A percentile compares a stretch with the other conserved stretches of the same genome.
Conservation (phyloP, 2,113 vertebrate genomes). For the Vulpes vulpes region DNA sequence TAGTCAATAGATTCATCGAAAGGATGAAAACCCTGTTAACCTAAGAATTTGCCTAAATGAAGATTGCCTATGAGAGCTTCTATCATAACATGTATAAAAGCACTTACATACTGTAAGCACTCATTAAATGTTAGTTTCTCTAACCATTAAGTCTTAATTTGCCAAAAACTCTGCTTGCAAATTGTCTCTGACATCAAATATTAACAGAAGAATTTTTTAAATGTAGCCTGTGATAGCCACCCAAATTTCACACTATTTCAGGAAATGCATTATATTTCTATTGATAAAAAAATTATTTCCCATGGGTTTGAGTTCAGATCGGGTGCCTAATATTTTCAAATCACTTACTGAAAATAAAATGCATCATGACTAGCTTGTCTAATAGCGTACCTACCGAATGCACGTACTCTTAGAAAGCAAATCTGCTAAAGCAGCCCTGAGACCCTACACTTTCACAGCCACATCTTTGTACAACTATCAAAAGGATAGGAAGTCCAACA, state of each 20-base stretch:
- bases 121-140: conserved; percentile 43
- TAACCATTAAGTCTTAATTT: conserved; percentile 56
- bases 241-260: conserved; percentile 55
- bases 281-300: conserved; percentile 74
- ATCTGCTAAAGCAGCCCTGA: background rate
- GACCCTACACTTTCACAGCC: background rate
- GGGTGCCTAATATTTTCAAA: conserved; percentile 69
- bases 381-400: conserved; percentile 12
- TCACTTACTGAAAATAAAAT: conserved; percentile 71
- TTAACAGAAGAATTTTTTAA: conserved; percentile 45
- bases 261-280: conserved; percentile 66
- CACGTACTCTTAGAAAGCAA: conserved; percentile 24
- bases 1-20: background rate
- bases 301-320: conserved; percentile 67
- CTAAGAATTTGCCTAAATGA: background rate
- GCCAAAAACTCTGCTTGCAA: background rate
- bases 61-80: background rate
- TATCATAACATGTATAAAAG: conserved; percentile 26
- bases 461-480: background rate
- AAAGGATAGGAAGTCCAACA: background rate
- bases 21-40: background rate
- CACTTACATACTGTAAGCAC: background rate
- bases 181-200: background rate
- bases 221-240: conserved; percentile 51
- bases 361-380: conserved; percentile 50